A percentile compares a stretch with the other conserved stretches of the same genome.
phyloP scores from a whole-genome alignment of 2,888 invertebrate genomes.

The Megalurothrips usitatus region DNA sequence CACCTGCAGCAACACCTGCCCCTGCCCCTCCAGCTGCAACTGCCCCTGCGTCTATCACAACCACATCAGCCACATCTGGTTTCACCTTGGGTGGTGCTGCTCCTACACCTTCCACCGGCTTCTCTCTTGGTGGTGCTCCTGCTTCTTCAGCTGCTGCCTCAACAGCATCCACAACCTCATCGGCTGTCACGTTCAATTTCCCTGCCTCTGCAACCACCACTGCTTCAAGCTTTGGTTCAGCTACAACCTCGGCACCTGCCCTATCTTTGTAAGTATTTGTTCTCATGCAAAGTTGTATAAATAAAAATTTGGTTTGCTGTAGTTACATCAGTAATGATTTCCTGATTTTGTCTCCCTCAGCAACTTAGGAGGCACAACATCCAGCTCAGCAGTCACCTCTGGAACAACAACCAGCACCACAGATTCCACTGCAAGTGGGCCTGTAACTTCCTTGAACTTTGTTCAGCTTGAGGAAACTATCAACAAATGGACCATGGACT shows the following conservation, averaged over 20 bases:
- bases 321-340: neutral
- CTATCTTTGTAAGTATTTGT: neutral
- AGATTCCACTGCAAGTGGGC: slow-evolving; percentile 46
- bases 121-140: slow-evolving; percentile 38
- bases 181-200: neutral
- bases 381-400: slow-evolving; percentile 33
- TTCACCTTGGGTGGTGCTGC: slow-evolving; percentile 39
- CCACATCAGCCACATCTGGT: slow-evolving; percentile 36
- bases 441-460: slow-evolving; percentile 59
- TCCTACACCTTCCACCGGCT: slow-evolving; percentile 34
- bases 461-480: slow-evolving; percentile 84
- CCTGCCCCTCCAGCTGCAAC: neutral
- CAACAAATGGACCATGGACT: slow-evolving; percentile 88
- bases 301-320: neutral
- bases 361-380: neutral
- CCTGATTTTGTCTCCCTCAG: neutral
- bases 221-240: slow-evolving; percentile 38
- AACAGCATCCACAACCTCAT: slow-evolving; percentile 18
- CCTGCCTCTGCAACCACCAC: slow-evolving; percentile 35
- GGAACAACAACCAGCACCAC: slow-evolving; percentile 40
- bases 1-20: slow-evolving; percentile 34
- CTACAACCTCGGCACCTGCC: slow-evolving; percentile 34
- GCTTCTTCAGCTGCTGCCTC: slow-evolving; percentile 37
- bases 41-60: too few relatives aligned
- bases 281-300: too few relatives aligned